Evolutionary conservation across 2,113 vertebrate genomes (phyloP), one percentile per base, ranked within the genome.

Genomic region (Paraplagusia blochii): DNA sequence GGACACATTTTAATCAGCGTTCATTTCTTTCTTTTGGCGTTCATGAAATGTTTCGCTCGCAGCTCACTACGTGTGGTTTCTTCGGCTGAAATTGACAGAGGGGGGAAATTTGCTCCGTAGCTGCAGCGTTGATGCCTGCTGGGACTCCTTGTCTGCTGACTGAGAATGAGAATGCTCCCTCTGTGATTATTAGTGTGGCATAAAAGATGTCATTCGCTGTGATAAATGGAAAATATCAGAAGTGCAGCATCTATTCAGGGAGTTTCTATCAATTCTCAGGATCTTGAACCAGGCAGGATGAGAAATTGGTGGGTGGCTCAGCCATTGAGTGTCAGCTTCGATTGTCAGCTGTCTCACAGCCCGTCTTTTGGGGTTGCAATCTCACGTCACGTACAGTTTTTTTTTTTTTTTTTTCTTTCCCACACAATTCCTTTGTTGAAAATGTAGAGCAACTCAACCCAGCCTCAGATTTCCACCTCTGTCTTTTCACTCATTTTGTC

Each of bases 241-340:
- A 40, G 33, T 33, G 17, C 38, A 66, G 49, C n/a, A n/a, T 43
- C 42, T n/a, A n/a, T 5, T 53, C 44, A 57, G 38, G 52, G 29
- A 17, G 16, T 9, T 40, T n/a, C 42, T 52, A 45, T 58, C 16
- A 53, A 63, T 38, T 16, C 7, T 39, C 9, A 45, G 15, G 15
- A 11, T 63, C n/a, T 63, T 52, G n/a, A 65, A 75, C 72, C 48
- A 49, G 44, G 38, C 72, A 61, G 51, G 58, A 40, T 68, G 51
- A 80, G 36, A 66, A 16, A 52, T 59, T 48, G 43, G 74, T 83
- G 80, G 74, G 82, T 68, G 69, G 76, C 56, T 36, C 29, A 53
- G 46, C 34, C 60, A 50, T 67, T 22, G 47, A 45, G 68, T 57
- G 58, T 61, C 52, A 59, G 58, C 75, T 44, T 63, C 33, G 40